Base-by-base conservation (phyloP, 2,113 vertebrate genomes). In the Synodontis membranacea region DNA sequence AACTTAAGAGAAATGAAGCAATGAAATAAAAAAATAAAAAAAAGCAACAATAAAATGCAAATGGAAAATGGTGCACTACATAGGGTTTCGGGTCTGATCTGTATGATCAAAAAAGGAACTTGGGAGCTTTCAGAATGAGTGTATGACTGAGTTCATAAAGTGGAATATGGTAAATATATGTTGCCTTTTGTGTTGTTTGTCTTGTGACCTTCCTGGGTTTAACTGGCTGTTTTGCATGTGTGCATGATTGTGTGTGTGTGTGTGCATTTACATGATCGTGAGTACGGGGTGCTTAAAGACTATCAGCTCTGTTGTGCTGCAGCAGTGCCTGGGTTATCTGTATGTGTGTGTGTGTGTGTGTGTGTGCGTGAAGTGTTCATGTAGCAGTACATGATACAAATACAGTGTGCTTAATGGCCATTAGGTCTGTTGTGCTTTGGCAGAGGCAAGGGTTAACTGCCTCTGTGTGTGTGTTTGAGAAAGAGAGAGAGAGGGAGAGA, bases 391-490 rank as follows among this genome's bases (percentile, higher is more conserved):
- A 50, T 83, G 44, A 50, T 48, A 46, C 60, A 50, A 17, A 83
- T 66, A 62, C 39, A 37, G 58, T 48, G n/a, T 86, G 56, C 15
- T 66, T 86, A n/a, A 86, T 68, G 28, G 80, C 56, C 56, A 23
- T 74, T 70, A 76, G 68, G 25, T 31, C 72, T 83, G 42, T 48
- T 72, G 28, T 46, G 52, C 60, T 25, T 12, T 88, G 64, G 83
- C 19, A 44, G 78, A 46, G 31, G 74, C 23, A 72, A 66, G 62
- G 80, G 78, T 79, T 88, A 79, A 79, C 88, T 54, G 68, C 72
- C 28, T 86, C 64, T 82, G 54, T 64, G 79, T 70, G 52, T 85
- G 11, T 7, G 34, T 66, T 46, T 34, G 81, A 83, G 37, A 5
- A 28, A 28, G 54, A 39, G 82, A 74, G 81, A 84, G 21, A 25